A percentile compares a stretch with the other conserved stretches of the same genome.
Conservation (phyloP, 2,888 invertebrate genomes). For the Dimorphilus gyrociliatus region DNA sequence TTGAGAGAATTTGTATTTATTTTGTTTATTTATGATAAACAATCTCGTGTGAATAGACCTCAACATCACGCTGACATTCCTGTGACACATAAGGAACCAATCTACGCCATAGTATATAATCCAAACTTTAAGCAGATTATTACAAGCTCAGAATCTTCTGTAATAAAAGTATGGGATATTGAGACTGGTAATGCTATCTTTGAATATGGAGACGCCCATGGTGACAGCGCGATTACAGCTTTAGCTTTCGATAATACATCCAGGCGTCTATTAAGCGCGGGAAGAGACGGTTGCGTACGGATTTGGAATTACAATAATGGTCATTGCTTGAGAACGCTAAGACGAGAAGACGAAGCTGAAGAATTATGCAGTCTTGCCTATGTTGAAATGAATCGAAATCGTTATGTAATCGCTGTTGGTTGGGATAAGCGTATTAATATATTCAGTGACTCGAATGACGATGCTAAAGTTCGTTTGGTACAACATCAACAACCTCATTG, state of each 20-base stretch:
- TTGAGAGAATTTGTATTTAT: slow-evolving; percentile 1
- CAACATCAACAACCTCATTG: slow-evolving; percentile 30
- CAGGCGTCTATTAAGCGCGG: slow-evolving; percentile 34
- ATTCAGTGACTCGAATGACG: slow-evolving; percentile 25
- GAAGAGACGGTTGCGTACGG: slow-evolving; percentile 30
- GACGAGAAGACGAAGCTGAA: slow-evolving; percentile 23
- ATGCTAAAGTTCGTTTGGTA: slow-evolving; percentile 25
- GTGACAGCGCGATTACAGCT: slow-evolving; percentile 34
- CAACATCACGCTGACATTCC: slow-evolving; percentile 30
- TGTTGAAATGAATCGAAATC: slow-evolving; percentile 36
- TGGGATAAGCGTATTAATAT: slow-evolving; percentile 37
- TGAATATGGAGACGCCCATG: slow-evolving; percentile 36
- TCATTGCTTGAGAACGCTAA: slow-evolving; percentile 28
- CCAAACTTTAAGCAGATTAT: slow-evolving; percentile 34
- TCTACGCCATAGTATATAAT: slow-evolving; percentile 32
- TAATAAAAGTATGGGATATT: slow-evolving; percentile 37
- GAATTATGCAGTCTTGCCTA: slow-evolving; percentile 33
- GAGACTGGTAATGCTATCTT: slow-evolving; percentile 34
- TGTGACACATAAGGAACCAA: slow-evolving; percentile 34
- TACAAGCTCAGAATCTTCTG: slow-evolving; percentile 35
- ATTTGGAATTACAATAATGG: slow-evolving; percentile 40
- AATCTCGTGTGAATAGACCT: slow-evolving; percentile 16
- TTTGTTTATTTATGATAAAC: background rate
- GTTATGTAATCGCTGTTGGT: slow-evolving; percentile 37
- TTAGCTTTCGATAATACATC: slow-evolving; percentile 36